Evolutionary conservation across 2,113 vertebrate species (phyloP), one percentile per base, ranked within the genome.

Genomic region (Sprattus sprattus): DNA sequence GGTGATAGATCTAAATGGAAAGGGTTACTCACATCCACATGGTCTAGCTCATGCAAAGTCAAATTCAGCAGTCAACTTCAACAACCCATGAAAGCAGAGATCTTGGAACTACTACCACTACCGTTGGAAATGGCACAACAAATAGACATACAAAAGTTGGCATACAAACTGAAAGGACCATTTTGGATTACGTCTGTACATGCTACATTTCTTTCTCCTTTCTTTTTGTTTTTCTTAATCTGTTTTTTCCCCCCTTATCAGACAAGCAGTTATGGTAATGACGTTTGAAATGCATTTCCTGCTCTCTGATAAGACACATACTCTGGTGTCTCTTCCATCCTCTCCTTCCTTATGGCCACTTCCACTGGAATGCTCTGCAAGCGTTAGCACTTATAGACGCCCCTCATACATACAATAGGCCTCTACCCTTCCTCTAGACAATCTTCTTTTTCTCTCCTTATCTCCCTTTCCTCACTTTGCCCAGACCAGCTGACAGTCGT

Each of bases 181-280:
- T 90, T 86, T 88, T 86, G 89, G 25, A 71, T 32, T 89, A 89
- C 92, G 84, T 90, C 94, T 95, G 92, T 93, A 94, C 92, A 94
- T 95, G 95, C 95, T 96, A 96, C 95, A 96, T 87, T 85, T 83
- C 46, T 32, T 71, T 71, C 10, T 28, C 32, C n/a, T 25, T 71
- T 32, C 64, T 71, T 71, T 32, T 71, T 3, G 28, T 67, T 25
- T 1, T 67, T 25, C 44, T 3, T 78, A 1, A 7, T 39, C 10
- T 67, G n/a, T 39, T 39, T 44, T 78, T 32, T 13, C 44, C 4
- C 15, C 4, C 16, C 71, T 78, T 32, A 13, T 78, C 28, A 78
- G 28, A 78, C 71, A 78, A 15, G 15, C 13, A 16, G 4, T 78
- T n/a, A 64, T 64, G 60, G n/a, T 20, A 39, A 78, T 39, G 71